Base-by-base conservation (phyloP, 2,888 invertebrate genomes). In the Danaus chrysippus region DNA sequence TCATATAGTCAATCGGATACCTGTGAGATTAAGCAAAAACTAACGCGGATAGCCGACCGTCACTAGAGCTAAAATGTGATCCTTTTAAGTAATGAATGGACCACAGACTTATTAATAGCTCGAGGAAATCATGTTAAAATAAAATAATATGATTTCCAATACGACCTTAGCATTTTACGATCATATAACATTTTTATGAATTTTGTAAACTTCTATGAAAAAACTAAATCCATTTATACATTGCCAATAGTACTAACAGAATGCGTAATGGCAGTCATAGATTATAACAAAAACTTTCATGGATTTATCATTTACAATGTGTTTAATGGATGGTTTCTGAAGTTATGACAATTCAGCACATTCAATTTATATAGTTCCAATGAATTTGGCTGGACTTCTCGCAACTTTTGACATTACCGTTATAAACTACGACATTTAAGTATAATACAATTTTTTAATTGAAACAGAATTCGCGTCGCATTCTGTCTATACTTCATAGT, bases 51-150 rank as follows among this genome's bases (percentile, higher is more conserved):
- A 73, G 77, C 69, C 68, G 68, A 72, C 73, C 77, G 75, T 75
- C 63, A 65, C 61, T 66, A 60, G 68, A 83, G 87, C 87, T 88
- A 86, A 87, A 87, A 87, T 84, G 83, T 88, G 87, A 88, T 85
- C 87, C 88, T 86, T 88, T 89, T 89, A 90, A 89, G 90, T 90
- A 90, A 90, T 88, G 86, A 89, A 78, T 76, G 77, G 64, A 49
- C 42, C 56, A 70, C 70, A 87, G 86, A 82, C 55, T 56, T 72
- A 71, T 42, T 61, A 76, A 76, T 10, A 53, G 64, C 54, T 68
- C 73, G 74, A 77, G n/a, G n/a, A n/a, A 65, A 10, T 49, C 10
- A 15, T 15, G 49, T 15, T 15, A 3, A 49, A 10, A 15, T 10
- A 13, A 8, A 13, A 17, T 10, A 1, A 10, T 3, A 44, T 15